Evolutionary conservation across 2,888 invertebrate genomes (phyloP), one percentile per base, ranked within the genome.

Genomic region (Villa cingulata): DNA sequence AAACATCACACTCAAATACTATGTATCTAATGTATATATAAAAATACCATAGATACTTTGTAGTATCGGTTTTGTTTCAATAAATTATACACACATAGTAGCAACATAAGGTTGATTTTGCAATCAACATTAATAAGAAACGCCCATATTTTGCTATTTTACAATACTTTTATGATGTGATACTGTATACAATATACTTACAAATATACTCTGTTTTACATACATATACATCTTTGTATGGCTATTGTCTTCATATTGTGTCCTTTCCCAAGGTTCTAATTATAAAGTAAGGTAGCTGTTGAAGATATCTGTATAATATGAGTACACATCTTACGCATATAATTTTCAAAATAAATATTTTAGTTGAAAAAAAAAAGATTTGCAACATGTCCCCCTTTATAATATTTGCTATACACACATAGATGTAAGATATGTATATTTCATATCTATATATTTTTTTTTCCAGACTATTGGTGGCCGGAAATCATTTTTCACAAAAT

Each of bases 401-500:
- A n/a, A n/a, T n/a, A n/a, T n/a, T n/a, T n/a, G n/a, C n/a, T 1
- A 32, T 5, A 32, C 12, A 32, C 29, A 32, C 12, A 12, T 32
- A 2, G 9, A 12, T 32, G 29, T 32, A 32, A 1, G 2, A 23
- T 23, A 7, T 4, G 23, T 23, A 23, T 23, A 23, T 7, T 23
- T 23, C n/a, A 23, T 23, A 6, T 23, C 23, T n/a, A n/a, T n/a
- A n/a, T n/a, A n/a, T n/a, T n/a, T n/a, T n/a, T 40, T 12, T 20
- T 15, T 18, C 6, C 32, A n/a, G 4, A 42, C 6, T 29, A 14
- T 34, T 34, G 19, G 18, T 19, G 43, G 44, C 27, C 44, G 45
- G 45, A 45, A 45, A 38, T 32, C 27, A 39, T 45, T 45, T 38
- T 39, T 39, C 45, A 45, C 16, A 17, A 45, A 17, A 32, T 20